Conservation (phyloP, 2,888 invertebrate genomes). For the Bugula neritina region DNA sequence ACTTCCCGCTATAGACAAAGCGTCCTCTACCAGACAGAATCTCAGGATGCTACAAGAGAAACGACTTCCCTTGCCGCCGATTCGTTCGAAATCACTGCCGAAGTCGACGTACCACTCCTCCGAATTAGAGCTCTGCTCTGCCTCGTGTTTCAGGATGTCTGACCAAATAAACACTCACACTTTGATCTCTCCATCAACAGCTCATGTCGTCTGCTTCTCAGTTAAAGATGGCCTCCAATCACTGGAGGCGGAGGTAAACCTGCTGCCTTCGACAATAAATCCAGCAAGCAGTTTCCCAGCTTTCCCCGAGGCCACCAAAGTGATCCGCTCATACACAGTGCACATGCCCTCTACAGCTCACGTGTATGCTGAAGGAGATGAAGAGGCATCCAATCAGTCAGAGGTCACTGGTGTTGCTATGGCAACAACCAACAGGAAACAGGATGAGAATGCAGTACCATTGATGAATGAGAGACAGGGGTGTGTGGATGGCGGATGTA, state of each 20-base stretch:
- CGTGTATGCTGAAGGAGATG: background rate
- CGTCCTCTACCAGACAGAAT: background rate
- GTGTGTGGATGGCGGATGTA: background rate
- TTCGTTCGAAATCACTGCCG: background rate
- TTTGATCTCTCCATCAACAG: background rate
- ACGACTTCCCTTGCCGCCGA: background rate
- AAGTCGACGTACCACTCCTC: background rate
- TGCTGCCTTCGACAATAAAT: background rate
- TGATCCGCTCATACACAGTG: background rate
- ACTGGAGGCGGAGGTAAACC: background rate
- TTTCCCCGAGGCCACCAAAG: background rate
- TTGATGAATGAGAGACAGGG: no score
- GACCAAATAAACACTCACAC: background rate
- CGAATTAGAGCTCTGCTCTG: background rate
- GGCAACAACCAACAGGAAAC: background rate
- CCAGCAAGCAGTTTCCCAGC: background rate
- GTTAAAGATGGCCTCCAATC: background rate
- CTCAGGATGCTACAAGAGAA: background rate
- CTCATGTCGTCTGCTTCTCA: conserved; percentile 19
- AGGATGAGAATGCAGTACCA: no score
- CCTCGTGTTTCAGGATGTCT: background rate
- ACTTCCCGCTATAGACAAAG: background rate
- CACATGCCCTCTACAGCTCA: conserved; percentile 9
- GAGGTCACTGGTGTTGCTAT: background rate
- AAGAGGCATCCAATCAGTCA: background rate